Percentiles rank a stretch among this genome's conserved stretches.
phyloP scores from a whole-genome alignment of 2,888 invertebrate genomes.

The Spodoptera exigua region DNA sequence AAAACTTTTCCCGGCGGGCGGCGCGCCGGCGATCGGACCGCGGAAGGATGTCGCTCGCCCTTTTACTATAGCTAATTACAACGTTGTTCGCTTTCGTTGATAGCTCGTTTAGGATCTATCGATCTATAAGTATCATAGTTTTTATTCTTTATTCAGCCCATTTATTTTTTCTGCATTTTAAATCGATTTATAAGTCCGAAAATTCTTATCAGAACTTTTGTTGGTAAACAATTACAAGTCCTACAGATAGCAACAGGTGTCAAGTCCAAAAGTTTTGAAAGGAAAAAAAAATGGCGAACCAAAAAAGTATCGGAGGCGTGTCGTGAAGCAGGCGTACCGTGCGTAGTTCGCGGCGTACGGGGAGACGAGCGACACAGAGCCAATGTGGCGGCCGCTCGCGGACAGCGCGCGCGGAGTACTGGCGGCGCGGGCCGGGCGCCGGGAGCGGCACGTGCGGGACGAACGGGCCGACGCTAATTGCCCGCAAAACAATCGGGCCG shows the following conservation, averaged over 20 bases:
- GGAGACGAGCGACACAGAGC: conserved; percentile 55
- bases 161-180: conserved; percentile 12
- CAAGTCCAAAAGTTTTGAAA: conserved; percentile 34
- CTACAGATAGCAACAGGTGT: conserved; percentile 49
- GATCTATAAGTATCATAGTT: conserved; percentile 1
- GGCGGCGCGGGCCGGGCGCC: conserved; percentile 61
- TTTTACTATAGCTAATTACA: conserved; percentile 49
- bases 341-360: conserved; percentile 56
- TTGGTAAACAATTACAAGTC: conserved; percentile 48
- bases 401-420: conserved; percentile 85
- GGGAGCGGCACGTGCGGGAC: conserved; percentile 79
- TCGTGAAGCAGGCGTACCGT: conserved; percentile 63
- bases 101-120: conserved; percentile 15
- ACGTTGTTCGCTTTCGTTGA: conserved; percentile 17
- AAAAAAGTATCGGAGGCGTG: conserved; percentile 50
- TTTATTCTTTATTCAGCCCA: neutral
- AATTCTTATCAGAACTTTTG: conserved; percentile 32
- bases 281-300: conserved; percentile 49
- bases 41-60: conserved; percentile 56
- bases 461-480: conserved; percentile 79
- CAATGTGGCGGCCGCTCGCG: conserved; percentile 80
- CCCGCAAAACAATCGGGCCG: conserved; percentile 87
- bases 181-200: conserved; percentile 20
- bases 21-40: conserved; percentile 60
- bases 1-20: conserved; percentile 74